Evolutionary conservation across 1,140 invertebrate species (phyloP), one percentile per base, ranked within the genome.

Genomic region (Patella vulgata): DNA sequence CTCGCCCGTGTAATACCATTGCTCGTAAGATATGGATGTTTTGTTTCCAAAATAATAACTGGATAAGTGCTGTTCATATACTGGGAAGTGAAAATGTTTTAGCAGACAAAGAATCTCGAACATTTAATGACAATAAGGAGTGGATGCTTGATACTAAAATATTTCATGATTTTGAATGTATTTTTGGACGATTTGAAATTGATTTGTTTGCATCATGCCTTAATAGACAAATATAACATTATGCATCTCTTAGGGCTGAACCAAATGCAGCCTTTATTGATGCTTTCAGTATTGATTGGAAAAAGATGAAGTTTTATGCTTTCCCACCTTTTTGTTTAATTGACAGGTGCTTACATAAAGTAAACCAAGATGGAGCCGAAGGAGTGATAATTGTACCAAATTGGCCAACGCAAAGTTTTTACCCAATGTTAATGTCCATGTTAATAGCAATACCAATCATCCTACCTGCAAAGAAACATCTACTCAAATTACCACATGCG

Each of bases 151-250:
- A 67, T 25, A 1, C 12, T 27, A 17, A 40, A 47, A 46, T 63
- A 19, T 71, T 69, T 66, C 21, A 48, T 17, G 42, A n/a, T n/a
- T n/a, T 68, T 21, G 42, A 33, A 12, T 8, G 14, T 43, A 23
- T 31, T 36, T 33, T 56, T 56, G 47, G 19, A 30, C n/a, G 5
- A 31, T 58, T 51, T 43, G 47, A 70, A 3, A 66, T 71, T 57
- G 67, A 68, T 52, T 39, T 75, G n/a, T 75, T 75, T 66, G 61
- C 70, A 11, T 65, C 61, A 17, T 28, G 63, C 17, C 9, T 66
- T 14, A 74, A 71, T 63, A 31, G 23, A 31, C 47, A 64, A 53
- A 39, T 63, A 14, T 28, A 42, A 25, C 46, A 1, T 8, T 73
- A 66, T 65, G 52, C 59, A 12, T 68, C 63, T 12, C 72, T 54